These are phyloP conservation scores for Drosophila limbata DNA, from an alignment of 2,888 invertebrate species.

Conservation along the genomic window DNA sequence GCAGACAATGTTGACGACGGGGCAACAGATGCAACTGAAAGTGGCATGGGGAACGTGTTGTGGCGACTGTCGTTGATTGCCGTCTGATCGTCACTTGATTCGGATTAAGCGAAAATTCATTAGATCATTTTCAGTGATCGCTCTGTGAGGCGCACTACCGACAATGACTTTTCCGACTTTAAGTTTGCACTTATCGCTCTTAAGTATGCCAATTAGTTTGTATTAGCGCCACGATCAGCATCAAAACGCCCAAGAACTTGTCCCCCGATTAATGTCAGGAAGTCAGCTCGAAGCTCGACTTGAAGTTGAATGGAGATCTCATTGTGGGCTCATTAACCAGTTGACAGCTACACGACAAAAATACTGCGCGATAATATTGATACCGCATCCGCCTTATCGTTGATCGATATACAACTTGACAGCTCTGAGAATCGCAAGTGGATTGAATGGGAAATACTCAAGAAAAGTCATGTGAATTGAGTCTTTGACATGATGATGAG, in stretches of 20 bases:
- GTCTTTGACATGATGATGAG: background rate
- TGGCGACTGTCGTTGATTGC: conserved; percentile 56
- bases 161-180: conserved; percentile 23
- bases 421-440: background rate
- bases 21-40: conserved; percentile 71
- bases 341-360: conserved; percentile 49
- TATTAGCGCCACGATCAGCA: conserved; percentile 57
- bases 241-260: conserved; percentile 11
- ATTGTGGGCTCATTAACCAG: conserved; percentile 63
- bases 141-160: conserved; percentile 73
- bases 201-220: conserved; percentile 75
- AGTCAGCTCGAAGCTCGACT: conserved; percentile 25
- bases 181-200: conserved; percentile 38
- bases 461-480: background rate
- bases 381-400: conserved; percentile 28
- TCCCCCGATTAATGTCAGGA: conserved; percentile 60
- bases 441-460: background rate
- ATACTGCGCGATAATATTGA: conserved; percentile 1
- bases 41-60: conserved; percentile 14
- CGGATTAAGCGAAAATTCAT: conserved; percentile 81
- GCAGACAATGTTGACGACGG: conserved; percentile 69
- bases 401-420: conserved; percentile 26
- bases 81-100: conserved; percentile 77
- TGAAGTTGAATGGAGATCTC: conserved; percentile 24
- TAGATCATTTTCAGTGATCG: conserved; percentile 69